Conservation (phyloP, 2,113 vertebrate genomes). For the Gavialis gangeticus region DNA sequence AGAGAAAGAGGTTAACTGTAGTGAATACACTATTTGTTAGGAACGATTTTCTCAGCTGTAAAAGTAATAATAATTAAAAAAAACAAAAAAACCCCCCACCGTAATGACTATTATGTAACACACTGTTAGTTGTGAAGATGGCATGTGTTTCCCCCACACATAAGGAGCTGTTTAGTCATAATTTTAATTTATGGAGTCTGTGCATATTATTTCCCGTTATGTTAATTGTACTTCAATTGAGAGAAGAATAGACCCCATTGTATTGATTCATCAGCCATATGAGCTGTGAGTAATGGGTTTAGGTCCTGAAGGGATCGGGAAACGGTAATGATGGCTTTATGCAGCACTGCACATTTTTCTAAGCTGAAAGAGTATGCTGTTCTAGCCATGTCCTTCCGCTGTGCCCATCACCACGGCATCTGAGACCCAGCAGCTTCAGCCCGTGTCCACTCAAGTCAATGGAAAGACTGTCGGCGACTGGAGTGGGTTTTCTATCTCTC, state of each 20-base stretch:
- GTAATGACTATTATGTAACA: neutral
- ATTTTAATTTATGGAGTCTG: neutral
- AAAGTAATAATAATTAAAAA: neutral
- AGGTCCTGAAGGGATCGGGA: neutral
- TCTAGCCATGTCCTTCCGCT: neutral
- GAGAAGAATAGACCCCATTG: neutral
- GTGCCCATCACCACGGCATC: neutral
- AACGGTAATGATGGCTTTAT: neutral
- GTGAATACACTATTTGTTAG: constrained; percentile 37
- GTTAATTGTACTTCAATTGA: neutral
- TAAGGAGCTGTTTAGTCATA: neutral
- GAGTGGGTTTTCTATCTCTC: neutral
- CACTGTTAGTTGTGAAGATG: accelerated
- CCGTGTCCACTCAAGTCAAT: neutral
- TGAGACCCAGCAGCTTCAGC: neutral
- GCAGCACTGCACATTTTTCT: neutral
- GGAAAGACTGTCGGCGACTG: neutral
- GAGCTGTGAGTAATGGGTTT: neutral
- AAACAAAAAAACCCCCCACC: neutral
- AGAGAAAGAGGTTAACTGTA: constrained; percentile 30
- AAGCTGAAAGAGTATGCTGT: neutral
- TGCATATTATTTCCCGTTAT: neutral
- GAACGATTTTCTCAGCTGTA: constrained; percentile 27
- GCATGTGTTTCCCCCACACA: neutral
- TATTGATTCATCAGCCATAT: neutral